A percentile compares a stretch with the other conserved stretches of the same genome.
These are phyloP conservation scores for Hepsetus odoe DNA, from an alignment of 2,113 vertebrate species.

Conservation along the genomic window DNA sequence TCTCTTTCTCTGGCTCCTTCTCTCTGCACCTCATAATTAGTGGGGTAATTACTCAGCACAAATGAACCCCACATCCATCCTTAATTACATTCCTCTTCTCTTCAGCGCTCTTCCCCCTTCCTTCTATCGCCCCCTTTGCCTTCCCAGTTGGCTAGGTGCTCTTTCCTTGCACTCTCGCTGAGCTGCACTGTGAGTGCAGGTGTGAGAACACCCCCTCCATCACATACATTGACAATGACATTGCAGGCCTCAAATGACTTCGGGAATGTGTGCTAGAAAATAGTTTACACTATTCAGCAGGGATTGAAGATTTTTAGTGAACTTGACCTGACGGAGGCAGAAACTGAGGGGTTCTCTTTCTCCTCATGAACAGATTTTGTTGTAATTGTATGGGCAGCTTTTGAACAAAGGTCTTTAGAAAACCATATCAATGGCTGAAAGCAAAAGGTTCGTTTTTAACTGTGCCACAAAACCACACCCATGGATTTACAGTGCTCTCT, in stretches of 20 bases:
- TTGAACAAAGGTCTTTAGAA: not conserved
- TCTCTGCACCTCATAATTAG: constrained; percentile 67
- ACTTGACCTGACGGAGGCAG: not conserved
- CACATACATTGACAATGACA: not conserved
- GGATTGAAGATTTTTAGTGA: not conserved
- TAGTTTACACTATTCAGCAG: not conserved
- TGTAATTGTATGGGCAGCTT: not conserved
- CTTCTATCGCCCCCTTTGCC: not conserved
- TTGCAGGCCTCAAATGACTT: not conserved
- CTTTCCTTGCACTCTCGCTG: too few species aligned
- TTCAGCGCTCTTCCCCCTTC: constrained; percentile 35
- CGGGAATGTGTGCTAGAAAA: not conserved
- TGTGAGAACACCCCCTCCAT: not conserved
- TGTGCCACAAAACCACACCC: not conserved
- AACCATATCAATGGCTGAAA: not conserved
- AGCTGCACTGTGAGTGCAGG: constrained; percentile 13
- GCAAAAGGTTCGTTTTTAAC: not conserved
- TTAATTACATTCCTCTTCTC: constrained; percentile 70
- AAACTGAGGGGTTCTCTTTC: not conserved
- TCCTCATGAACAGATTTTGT: not conserved
- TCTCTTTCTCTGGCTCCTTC: constrained; percentile 23
- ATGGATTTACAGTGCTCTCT: not conserved
- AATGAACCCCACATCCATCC: constrained; percentile 57
- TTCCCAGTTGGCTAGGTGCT: constrained; percentile 27
- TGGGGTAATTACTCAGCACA: constrained; percentile 65